Evolutionary conservation across 2,797 vertebrate species (phyloP).

Genomic region (Gymnodraco acuticeps): DNA sequence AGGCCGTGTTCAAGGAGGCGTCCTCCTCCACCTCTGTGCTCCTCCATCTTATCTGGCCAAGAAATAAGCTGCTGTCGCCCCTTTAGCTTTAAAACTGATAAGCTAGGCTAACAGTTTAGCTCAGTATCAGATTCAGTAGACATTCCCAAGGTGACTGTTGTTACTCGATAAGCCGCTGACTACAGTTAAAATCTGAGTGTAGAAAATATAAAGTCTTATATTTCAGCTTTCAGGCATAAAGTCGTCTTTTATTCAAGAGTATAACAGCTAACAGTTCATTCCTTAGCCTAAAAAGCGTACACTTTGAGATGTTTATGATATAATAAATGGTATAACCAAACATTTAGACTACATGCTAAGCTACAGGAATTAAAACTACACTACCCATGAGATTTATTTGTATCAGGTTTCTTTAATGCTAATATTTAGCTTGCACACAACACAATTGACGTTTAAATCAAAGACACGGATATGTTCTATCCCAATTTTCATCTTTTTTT

Average conservation of each 20-base stretch:
- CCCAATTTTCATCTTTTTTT: no score
- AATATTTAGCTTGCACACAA: no score
- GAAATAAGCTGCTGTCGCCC: conserved; percentile 13
- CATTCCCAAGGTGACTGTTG: fast-evolving
- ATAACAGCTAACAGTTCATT: background rate
- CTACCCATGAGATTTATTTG: no score
- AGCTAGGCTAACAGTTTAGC: conserved; percentile 29
- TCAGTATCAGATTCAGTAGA: background rate
- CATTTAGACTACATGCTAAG: background rate
- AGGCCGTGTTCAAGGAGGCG: background rate
- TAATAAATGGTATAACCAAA: background rate
- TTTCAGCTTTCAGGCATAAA: background rate
- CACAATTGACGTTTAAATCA: no score
- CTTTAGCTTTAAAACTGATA: conserved; percentile 23
- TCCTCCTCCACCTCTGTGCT: conserved; percentile 29
- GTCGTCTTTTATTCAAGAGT: no score
- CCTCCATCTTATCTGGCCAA: conserved; percentile 32
- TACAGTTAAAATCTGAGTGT: background rate
- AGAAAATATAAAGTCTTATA: background rate
- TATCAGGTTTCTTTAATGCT: no score
- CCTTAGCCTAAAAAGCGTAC: background rate
- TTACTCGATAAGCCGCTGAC: background rate
- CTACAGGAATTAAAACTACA: no score
- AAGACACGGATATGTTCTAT: no score
- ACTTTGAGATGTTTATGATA: background rate